Evolutionary conservation across 2,113 vertebrate genomes (phyloP).

Genomic region (Caretta caretta): DNA sequence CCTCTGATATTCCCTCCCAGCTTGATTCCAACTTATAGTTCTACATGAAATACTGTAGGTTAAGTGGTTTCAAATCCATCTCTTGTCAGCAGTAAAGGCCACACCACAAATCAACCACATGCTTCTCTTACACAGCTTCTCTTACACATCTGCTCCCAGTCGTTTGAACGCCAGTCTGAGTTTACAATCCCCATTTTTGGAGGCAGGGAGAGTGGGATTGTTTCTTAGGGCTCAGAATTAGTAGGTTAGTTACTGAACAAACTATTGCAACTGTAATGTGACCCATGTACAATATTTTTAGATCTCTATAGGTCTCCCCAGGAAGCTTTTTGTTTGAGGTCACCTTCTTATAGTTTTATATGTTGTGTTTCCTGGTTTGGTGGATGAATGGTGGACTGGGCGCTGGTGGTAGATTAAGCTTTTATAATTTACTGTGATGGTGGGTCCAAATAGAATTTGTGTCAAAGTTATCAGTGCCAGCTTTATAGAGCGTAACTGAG

Average conservation of each 20-base stretch:
- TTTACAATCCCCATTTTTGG: not conserved
- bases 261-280: not conserved
- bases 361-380: not conserved
- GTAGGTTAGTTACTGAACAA: not conserved
- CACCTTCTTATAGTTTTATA: not conserved
- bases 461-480: not conserved
- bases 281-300: not conserved
- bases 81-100: not conserved
- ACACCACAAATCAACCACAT: slow-evolving; percentile 21
- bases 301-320: not conserved
- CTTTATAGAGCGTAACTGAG: not conserved
- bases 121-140: not conserved
- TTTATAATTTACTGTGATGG: not conserved
- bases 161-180: not conserved
- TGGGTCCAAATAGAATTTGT: not conserved
- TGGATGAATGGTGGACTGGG: not conserved
- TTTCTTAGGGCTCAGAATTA: not conserved
- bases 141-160: not conserved
- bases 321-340: not conserved
- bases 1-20: not conserved
- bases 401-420: not conserved
- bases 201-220: not conserved
- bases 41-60: slow-evolving; percentile 1
- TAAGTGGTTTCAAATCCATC: slow-evolving; percentile 24
- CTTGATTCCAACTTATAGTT: not conserved